phyloP scores from a whole-genome alignment of 2,797 vertebrate genomes.

The Clamator glandarius region DNA sequence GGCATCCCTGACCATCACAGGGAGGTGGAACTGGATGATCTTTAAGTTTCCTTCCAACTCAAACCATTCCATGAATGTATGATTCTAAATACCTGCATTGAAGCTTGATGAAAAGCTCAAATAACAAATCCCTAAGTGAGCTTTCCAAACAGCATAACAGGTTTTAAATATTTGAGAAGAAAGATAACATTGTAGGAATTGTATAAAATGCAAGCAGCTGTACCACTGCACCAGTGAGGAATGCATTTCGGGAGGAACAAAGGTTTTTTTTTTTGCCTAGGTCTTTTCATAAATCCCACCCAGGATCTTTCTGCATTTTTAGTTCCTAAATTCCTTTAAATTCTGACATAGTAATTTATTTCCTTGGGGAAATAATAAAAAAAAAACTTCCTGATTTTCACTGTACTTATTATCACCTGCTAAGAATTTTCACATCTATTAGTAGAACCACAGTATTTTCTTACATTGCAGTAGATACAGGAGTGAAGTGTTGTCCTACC shows the following conservation, averaged over 20 bases:
- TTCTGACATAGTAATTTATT: not conserved
- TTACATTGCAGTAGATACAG: slow-evolving; percentile 10
- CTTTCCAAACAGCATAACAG: not conserved
- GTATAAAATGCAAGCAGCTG: not conserved
- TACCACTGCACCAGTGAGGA: not conserved
- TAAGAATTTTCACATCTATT: slow-evolving; percentile 52
- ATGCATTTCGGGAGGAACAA: not conserved
- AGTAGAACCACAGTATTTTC: not conserved
- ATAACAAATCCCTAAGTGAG: slow-evolving; percentile 1
- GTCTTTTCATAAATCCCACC: not conserved
- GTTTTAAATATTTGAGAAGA: slow-evolving; percentile 19
- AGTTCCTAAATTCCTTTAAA: not conserved
- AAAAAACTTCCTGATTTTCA: not conserved
- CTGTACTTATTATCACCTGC: not conserved
- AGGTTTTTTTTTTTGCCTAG: not conserved
- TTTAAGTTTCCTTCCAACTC: too few relatives aligned
- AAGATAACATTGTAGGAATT: not conserved
- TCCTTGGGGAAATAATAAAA: not conserved
- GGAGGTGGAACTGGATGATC: too few relatives aligned
- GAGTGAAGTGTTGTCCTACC: not conserved
- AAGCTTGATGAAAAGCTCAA: not conserved
- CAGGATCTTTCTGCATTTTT: not conserved
- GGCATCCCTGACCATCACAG: too few relatives aligned
- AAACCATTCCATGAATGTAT: too few relatives aligned
- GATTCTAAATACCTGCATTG: not conserved